Base-by-base conservation (phyloP, 2,113 vertebrate species). In the Coracopsis vasa region DNA sequence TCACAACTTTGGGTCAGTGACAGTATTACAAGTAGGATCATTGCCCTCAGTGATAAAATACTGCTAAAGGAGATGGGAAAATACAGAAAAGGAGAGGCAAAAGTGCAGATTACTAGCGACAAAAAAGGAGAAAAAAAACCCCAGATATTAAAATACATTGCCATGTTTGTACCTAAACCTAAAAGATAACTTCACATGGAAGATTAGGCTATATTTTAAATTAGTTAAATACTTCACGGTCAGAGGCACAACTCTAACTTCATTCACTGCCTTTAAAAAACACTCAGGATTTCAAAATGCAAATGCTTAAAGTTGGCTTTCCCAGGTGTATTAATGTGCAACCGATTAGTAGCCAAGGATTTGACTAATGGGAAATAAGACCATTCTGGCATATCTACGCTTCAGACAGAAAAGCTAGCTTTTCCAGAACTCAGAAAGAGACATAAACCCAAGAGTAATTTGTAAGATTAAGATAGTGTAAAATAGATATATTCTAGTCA, bases 281-380 rank as follows among this genome's bases (percentile, higher is more conserved):
- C 93, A 74, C 12, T 50, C 20, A 18, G 13, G 18, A 62, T 74
- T 92, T 83, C 0, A 2, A 83, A 86, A 66, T 41, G 25, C 20
- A 86, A 78, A 71, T 83, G 82, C 35, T 83, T 53, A 27, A 73
- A 77, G 21, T 7, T 56, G 24, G 7, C 20, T 79, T 96, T 88
- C 44, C 9, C 12, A 70, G 16, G 19, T 0, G 0, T 48, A 51
- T 39, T 66, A 62, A 45, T 35, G 21, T 4, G 9, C 7, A 42
- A 39, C 18, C 0, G 1, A 56, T 42, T 25, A 31, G 48, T 8
- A 80, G 45, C 11, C 73, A 13, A 88, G 37, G 44, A 73, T 77
- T 72, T 80, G 27, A 58, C 20, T 37, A 77, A 29, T 11, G 66
- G 37, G 39, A 66, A 58, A n/a, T 25, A 58, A 10, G 24, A 62